phyloP scores from a whole-genome alignment of 2,888 invertebrate genomes.

The Helobdella robusta region DNA sequence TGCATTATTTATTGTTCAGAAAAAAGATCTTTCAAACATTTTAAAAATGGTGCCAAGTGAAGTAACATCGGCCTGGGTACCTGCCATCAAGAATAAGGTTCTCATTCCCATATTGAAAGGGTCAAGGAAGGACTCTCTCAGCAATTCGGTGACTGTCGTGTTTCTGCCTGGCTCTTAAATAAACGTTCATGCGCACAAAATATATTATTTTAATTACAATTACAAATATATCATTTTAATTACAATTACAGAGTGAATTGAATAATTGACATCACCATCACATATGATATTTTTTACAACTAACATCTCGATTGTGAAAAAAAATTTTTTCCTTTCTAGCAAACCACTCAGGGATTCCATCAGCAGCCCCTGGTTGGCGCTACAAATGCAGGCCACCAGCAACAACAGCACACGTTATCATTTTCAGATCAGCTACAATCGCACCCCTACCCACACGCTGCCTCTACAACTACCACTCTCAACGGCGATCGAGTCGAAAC shows the following conservation, averaged over 20 bases:
- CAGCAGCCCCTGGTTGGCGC: too few relatives aligned
- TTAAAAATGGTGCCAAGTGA: constrained; percentile 11
- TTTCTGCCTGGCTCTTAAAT: neutral
- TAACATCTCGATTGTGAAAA: too few relatives aligned
- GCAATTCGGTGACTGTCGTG: too few relatives aligned
- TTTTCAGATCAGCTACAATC: neutral
- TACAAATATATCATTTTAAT: too few relatives aligned
- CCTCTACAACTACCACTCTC: too few relatives aligned
- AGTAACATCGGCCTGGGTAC: constrained; percentile 8
- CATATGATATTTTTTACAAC: too few relatives aligned
- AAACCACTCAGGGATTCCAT: neutral
- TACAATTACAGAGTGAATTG: too few relatives aligned
- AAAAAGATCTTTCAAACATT: constrained; percentile 22
- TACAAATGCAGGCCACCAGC: too few relatives aligned
- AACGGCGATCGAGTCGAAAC: constrained; percentile 1
- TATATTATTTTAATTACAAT: neutral
- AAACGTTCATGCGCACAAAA: neutral
- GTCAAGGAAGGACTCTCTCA: constrained; percentile 7
- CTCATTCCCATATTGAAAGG: constrained; percentile 14
- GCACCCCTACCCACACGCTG: neutral
- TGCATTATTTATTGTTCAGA: neutral
- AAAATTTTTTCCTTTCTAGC: too few relatives aligned
- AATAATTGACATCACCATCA: too few relatives aligned
- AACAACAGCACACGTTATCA: neutral
- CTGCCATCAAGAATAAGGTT: constrained; percentile 20